These are phyloP conservation scores for Haemorhous mexicanus DNA, from an alignment of 2,113 vertebrate genomes.

Conservation along the genomic window DNA sequence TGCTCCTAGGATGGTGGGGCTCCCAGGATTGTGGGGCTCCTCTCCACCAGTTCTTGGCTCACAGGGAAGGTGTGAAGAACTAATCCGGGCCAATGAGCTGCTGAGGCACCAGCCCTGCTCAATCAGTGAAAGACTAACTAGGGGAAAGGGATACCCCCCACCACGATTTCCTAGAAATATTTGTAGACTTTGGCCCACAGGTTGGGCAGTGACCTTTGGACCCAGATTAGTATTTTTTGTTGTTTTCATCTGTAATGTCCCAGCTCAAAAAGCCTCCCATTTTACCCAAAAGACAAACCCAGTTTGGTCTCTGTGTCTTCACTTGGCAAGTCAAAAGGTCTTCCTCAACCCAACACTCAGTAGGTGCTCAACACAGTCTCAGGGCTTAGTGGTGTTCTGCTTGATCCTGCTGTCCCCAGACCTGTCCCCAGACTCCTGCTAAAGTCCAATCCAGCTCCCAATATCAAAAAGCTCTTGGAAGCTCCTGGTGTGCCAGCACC, in stretches of 20 bases:
- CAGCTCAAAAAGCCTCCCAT: not conserved
- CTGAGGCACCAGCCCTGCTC: accelerated
- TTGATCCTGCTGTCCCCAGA: not conserved
- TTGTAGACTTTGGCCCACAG: not conserved
- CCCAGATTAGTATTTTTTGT: not conserved
- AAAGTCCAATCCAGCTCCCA: not conserved
- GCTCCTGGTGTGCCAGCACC: not conserved
- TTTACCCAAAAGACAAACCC: not conserved
- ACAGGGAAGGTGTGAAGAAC: not conserved
- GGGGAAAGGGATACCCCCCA: not conserved
- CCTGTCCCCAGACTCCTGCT: not conserved
- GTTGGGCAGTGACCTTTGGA: not conserved
- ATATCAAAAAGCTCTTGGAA: not conserved
- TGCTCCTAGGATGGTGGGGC: not conserved
- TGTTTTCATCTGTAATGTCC: not conserved
- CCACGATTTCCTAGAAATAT: not conserved
- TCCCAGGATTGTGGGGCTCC: not conserved
- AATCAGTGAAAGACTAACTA: not conserved
- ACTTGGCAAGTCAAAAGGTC: conserved; percentile 47
- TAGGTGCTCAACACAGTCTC: not conserved
- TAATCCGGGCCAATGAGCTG: not conserved
- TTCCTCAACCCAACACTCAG: not conserved
- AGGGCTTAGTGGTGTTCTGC: not conserved
- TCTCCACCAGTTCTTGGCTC: not conserved
- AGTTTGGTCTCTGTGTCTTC: not conserved